Conservation (phyloP, 2,797 vertebrate species). For the Peromyscus nudipes region DNA sequence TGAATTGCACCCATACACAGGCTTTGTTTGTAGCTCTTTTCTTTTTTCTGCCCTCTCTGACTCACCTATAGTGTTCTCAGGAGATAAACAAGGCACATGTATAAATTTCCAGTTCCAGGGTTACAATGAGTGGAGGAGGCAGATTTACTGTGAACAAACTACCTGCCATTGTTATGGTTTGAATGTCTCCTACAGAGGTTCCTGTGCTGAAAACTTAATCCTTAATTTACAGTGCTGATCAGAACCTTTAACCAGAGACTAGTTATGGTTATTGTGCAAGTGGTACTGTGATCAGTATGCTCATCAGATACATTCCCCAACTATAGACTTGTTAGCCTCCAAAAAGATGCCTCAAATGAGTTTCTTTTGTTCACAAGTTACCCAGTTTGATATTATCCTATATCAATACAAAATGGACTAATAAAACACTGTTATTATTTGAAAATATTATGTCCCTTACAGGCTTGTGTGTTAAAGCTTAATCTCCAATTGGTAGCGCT, state of each 20-base stretch:
- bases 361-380: not conserved
- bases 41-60: not conserved
- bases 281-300: not conserved
- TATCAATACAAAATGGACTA: not conserved
- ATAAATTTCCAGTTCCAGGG: not conserved
- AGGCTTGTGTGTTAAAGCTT: not conserved
- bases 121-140: not conserved
- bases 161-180: not conserved
- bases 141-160: not conserved
- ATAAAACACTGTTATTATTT: not conserved
- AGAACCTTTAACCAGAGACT: not conserved
- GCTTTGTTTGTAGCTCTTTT: not conserved
- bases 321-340: not conserved
- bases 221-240: not conserved
- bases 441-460: not conserved
- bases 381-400: not conserved
- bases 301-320: not conserved
- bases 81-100: not conserved
- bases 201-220: not conserved
- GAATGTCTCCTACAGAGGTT: not conserved
- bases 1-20: not conserved
- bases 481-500: not conserved
- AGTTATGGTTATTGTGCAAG: not conserved
- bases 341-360: not conserved
- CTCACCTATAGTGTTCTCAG: not conserved